Evolutionary conservation across 2,888 invertebrate genomes (phyloP), one percentile per base, ranked within the genome.

Genomic region (Lycophotia porphyrea): DNA sequence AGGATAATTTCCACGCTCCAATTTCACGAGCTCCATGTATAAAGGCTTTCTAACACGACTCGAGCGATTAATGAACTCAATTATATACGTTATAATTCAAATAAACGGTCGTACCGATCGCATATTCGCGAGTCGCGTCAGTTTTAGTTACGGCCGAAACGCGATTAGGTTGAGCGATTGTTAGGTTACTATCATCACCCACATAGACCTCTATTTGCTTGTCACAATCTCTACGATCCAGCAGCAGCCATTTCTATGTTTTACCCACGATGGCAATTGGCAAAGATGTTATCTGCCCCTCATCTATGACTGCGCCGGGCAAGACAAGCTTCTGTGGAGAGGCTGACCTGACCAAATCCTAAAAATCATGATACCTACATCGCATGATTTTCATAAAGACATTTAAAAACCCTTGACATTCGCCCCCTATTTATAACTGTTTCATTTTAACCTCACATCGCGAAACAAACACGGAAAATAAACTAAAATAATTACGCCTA

Each of bases 381-480:
- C 7, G 7, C 7, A 47, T 47, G 21, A 8, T 52, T 47, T 47
- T 27, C 27, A 27, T 27, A 18, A 58, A 58, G 5, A 11, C 18
- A n/a, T 5, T 24, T 52, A 36, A 64, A 39, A 61, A 5, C 42
- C 24, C 13, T 24, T 61, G 24, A 15, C 68, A 13, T 36, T 5
- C 13, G 18, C 58, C n/a, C n/a, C n/a, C n/a, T n/a, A n/a, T n/a
- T n/a, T n/a, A n/a, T 11, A 24, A 3, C 11, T 78, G 15, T 27
- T 71, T 27, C 15, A 73, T 60, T n/a, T n/a, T 34, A 67, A 78
- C 68, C 36, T 34, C 52, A 18, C 47, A 52, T 36, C 3, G 58
- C 2, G 36, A 39, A 49, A 73, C 49, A 80, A 76, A 75, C 39
- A 65, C 21, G 39, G 58, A 67, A 76, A 81, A 74, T 72, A 60